These are phyloP conservation scores for Pangasius macronema DNA, from an alignment of 2,797 vertebrate species.

Conservation along the genomic window DNA sequence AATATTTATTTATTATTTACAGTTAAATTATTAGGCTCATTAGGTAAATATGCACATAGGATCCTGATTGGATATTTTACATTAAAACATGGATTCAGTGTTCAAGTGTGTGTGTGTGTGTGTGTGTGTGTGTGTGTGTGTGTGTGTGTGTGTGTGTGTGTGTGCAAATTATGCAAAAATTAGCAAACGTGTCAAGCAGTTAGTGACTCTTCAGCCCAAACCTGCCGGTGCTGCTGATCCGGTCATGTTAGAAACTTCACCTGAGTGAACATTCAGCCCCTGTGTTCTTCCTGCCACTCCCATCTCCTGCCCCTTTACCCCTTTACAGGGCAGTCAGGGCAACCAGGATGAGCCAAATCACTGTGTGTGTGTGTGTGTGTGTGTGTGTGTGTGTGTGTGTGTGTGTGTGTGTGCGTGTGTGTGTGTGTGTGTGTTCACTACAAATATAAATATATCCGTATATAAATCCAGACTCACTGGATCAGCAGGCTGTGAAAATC, in stretches of 20 bases:
- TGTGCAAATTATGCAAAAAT: neutral
- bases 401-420: too few relatives aligned
- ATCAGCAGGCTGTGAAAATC: neutral
- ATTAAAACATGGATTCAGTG: neutral
- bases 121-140: neutral
- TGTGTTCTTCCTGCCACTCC: conserved; percentile 1
- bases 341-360: neutral
- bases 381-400: fast-evolving
- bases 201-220: conserved; percentile 18
- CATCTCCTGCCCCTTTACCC: neutral
- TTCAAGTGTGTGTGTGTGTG: neutral
- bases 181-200: conserved; percentile 10
- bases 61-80: neutral
- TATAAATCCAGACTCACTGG: neutral
- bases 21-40: neutral
- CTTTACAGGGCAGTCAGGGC: neutral
- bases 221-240: conserved; percentile 46
- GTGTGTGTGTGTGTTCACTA: neutral
- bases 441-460: too few relatives aligned
- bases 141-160: neutral
- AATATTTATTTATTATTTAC: neutral
- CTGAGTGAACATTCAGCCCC: neutral
- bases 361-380: too few relatives aligned
- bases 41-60: neutral
- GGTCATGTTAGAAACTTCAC: conserved; percentile 16